A percentile compares a stretch with the other conserved stretches of the same genome.
phyloP scores from a whole-genome alignment of 2,797 vertebrate species.

The Neostethus bicornis region DNA sequence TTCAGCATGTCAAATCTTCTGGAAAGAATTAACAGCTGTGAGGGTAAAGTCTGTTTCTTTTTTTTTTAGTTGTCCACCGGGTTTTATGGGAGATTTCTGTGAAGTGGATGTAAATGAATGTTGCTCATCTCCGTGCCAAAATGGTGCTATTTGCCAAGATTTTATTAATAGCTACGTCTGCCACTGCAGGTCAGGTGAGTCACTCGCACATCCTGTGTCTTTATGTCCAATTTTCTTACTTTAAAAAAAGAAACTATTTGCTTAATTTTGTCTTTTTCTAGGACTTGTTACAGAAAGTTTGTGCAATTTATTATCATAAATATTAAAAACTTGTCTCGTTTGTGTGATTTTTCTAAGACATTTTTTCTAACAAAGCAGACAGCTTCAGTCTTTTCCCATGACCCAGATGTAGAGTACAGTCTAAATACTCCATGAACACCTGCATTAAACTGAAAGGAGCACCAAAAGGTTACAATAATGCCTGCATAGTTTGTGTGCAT shows the following conservation, averaged over 20 bases:
- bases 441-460: conserved; percentile 51
- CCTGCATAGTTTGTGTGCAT: conserved; percentile 40
- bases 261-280: conserved; percentile 4
- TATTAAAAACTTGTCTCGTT: conserved; percentile 27
- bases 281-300: conserved; percentile 22
- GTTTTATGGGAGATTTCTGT: conserved; percentile 87
- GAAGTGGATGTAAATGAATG: conserved; percentile 89
- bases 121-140: conserved; percentile 84
- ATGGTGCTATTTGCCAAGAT: conserved; percentile 84
- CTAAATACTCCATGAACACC: conserved; percentile 25
- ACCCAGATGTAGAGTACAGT: conserved; percentile 40
- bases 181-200: conserved; percentile 88
- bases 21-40: conserved; percentile 38
- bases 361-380: conserved; percentile 18
- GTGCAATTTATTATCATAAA: conserved; percentile 27
- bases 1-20: conserved; percentile 23
- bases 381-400: conserved; percentile 7
- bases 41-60: conserved; percentile 32
- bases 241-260: conserved; percentile 29
- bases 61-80: conserved; percentile 83
- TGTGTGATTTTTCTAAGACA: conserved; percentile 4
- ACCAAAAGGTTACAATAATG: conserved; percentile 51
- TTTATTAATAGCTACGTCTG: conserved; percentile 85
- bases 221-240: conserved; percentile 38
- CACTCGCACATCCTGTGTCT: conserved; percentile 49